These are phyloP conservation scores for Odontophorus gujanensis DNA, from an alignment of 2,113 vertebrate genomes.

Conservation along the genomic window DNA sequence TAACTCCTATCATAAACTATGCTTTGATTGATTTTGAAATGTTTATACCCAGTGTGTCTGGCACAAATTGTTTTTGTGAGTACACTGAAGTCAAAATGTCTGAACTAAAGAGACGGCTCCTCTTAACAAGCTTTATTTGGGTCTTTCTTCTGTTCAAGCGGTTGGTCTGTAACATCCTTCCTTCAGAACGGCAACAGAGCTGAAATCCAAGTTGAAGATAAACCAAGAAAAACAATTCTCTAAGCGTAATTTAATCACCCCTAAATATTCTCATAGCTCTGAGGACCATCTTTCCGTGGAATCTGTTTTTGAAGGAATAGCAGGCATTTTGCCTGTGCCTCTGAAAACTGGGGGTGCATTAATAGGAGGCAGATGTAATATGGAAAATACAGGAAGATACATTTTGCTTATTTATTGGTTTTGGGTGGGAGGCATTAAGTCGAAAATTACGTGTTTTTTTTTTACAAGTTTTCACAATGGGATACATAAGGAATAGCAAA, in stretches of 20 bases:
- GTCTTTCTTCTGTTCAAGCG: constrained; percentile 39
- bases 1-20: not conserved
- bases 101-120: constrained; percentile 10
- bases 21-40: constrained; percentile 57
- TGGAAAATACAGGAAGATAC: not conserved
- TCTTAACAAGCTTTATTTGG: constrained; percentile 63
- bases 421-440: not conserved
- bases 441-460: not conserved
- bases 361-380: not conserved
- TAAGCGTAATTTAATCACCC: constrained; percentile 31
- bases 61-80: constrained; percentile 47
- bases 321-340: not conserved
- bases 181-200: constrained; percentile 53
- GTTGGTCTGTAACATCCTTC: constrained; percentile 1
- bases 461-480: not conserved
- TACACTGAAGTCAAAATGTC: not conserved
- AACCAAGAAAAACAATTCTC: constrained; percentile 69
- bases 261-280: constrained; percentile 54
- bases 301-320: not conserved
- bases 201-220: constrained; percentile 48
- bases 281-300: constrained; percentile 27
- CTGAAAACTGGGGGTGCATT: not conserved
- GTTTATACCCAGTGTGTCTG: constrained; percentile 24
- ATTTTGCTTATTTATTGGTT: not conserved
- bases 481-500: not conserved